Base-by-base conservation (phyloP, 2,888 invertebrate species). In the Autographa pulchrina region DNA sequence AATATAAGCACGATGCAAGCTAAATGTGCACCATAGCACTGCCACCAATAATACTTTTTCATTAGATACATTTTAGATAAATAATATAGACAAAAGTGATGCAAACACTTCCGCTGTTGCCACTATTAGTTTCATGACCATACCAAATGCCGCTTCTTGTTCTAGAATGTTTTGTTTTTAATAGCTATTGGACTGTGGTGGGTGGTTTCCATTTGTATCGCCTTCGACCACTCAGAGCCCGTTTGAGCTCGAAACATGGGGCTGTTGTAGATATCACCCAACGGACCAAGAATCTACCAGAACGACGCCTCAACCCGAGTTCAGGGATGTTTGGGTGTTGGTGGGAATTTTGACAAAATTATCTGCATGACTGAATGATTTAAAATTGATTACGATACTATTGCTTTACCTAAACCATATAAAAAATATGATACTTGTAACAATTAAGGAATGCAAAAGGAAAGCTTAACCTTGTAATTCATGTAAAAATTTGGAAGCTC, bases 131-230 rank as follows among this genome's bases (percentile, higher is more conserved):
- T 38, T 68, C 61, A 72, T 65, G 35, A 52, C 41, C 54, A 64
- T 77, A 64, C 48, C 65, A 62, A 76, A 65, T 32, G 64, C 59
- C 73, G 78, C 78, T 78, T 70, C 60, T 65, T 80, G 76, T 80
- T 80, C 61, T 80, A 80, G 72, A 83, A 72, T 72, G 64, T 83
- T 78, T 77, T 83, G 61, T 83, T 79, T 81, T 70, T 70, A 66
- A 60, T 83, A 81, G 81, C 70, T 72, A 69, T 83, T 78, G 83
- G 67, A 72, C 75, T 75, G 74, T 72, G 68, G 74, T 68, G 75
- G 75, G 63, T 74, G 70, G 84, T 75, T 65, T 65, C 84, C 83
- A 62, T 73, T 71, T 58, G 68, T 78, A 61, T 68, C 74, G 41
- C 68, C 74, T 54, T 70, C 65, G 60, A 68, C 78, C 65, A 68